These are phyloP conservation scores for Hemitrygon akajei DNA, from an alignment of 2,797 vertebrate genomes.

Conservation along the genomic window DNA sequence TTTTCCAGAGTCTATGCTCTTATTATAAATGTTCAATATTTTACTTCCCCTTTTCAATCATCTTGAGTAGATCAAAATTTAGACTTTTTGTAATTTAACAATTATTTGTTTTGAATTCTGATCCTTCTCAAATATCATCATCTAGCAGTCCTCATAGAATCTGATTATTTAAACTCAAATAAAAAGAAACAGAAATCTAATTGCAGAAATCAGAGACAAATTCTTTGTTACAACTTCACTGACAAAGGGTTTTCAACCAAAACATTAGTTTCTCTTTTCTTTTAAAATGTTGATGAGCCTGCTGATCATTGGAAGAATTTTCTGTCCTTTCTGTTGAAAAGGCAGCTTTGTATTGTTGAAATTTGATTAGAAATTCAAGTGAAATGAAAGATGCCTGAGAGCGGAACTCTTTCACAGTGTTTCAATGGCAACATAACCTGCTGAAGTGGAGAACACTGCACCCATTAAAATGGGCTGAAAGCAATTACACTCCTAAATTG, in stretches of 20 bases:
- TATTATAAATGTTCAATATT: neutral
- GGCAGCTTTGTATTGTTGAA: conserved; percentile 27
- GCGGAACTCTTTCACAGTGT: neutral
- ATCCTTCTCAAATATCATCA: neutral
- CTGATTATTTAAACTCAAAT: neutral
- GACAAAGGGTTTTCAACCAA: conserved; percentile 10
- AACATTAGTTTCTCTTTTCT: neutral
- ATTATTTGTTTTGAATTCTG: neutral
- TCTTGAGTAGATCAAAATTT: neutral
- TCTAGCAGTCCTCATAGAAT: neutral
- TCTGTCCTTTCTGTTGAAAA: conserved; percentile 5
- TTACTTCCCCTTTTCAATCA: neutral
- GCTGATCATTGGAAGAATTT: neutral
- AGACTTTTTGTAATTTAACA: neutral
- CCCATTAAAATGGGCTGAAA: neutral
- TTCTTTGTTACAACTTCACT: neutral
- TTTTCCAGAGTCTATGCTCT: neutral
- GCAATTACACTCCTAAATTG: neutral
- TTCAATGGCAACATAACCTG: neutral
- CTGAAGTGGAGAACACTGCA: neutral
- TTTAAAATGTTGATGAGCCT: neutral
- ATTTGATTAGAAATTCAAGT: conserved; percentile 20
- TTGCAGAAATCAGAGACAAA: neutral
- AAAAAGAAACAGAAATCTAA: neutral
- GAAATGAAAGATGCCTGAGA: conserved; percentile 19